Evolutionary conservation across 1,140 invertebrate genomes (phyloP), one percentile per base, ranked within the genome.

Genomic region (Drosophila micromelanica): DNA sequence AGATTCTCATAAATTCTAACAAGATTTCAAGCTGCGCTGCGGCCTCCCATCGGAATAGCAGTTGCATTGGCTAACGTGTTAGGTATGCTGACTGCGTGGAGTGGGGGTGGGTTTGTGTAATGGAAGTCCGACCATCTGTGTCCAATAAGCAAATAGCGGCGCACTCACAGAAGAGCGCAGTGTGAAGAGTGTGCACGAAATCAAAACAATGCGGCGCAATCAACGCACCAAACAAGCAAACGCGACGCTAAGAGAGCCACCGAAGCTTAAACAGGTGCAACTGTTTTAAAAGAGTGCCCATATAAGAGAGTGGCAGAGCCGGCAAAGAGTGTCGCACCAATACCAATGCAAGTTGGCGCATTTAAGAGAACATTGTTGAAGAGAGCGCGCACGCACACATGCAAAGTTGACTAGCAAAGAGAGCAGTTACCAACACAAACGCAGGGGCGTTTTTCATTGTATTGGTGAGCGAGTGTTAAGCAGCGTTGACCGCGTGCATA

Each of bases 1-100:
- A 76, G 76, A 87, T 84, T 87, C 84, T 89, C 87, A 84, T 87
- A 87, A 87, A 89, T 87, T 87, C 84, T 87, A 87, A 87, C 84
- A 87, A 87, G 84, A 89, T 90, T 87, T 87, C 82, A 78, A 76
- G 82, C 82, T 87, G 84, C 67, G 84, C 61, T 52, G 51, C 71
- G 37, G 12, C 55, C 38, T 61, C 64, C 52, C 65, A 74, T 51
- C 43, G 57, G 45, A 49, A 63, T 74, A 49, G 15, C 32, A 70
- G 38, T 40, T 74, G 72, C 65, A 69, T 70, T 74, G 35, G 49
- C 43, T 55, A 17, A 4, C 35, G 40, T 11, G 9, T 9, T 17
- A 52, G 42, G 27, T 15, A 30, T 32, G 48, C 30, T 13, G 20
- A 23, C 49, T 51, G 12, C 6, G 38, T 23, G 6, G 32, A 40